These are phyloP conservation scores for Acridotheres tristis DNA, from an alignment of 2,797 vertebrate species.

Conservation along the genomic window DNA sequence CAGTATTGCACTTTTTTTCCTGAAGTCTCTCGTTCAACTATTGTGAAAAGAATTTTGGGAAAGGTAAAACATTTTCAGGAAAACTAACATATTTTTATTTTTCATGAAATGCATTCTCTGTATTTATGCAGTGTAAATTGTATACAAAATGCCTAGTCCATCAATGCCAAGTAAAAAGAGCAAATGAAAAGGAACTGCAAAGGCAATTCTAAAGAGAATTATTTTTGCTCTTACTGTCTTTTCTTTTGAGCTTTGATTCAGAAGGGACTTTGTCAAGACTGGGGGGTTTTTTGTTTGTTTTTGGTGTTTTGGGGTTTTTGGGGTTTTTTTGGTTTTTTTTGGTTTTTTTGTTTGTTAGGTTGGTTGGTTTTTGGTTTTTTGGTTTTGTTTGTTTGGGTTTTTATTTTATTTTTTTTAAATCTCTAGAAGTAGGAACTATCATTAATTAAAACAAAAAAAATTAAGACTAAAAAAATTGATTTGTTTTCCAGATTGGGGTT, in stretches of 20 bases:
- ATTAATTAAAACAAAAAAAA: not conserved
- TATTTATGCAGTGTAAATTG: not conserved
- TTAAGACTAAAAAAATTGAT: not conserved
- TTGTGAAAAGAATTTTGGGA: not conserved
- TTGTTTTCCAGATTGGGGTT: not conserved
- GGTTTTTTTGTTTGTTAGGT: no score
- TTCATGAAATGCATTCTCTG: not conserved
- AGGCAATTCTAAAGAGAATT: not conserved
- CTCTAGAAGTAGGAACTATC: not conserved
- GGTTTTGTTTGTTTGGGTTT: no score
- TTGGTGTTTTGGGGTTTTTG: no score
- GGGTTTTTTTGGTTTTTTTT: not conserved
- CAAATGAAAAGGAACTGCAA: not conserved
- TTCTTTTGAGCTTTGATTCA: not conserved
- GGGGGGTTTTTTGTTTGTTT: no score
- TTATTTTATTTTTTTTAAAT: no score
- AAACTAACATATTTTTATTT: not conserved
- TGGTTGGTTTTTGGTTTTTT: no score
- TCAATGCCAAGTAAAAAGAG: not conserved
- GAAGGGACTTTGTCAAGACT: not conserved
- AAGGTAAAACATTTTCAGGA: not conserved
- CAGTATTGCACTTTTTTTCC: not conserved
- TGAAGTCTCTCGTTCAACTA: not conserved
- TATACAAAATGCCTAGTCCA: not conserved
- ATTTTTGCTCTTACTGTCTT: not conserved